Base-by-base conservation (phyloP, 2,113 vertebrate species). In the Neomonachus schauinslandi region DNA sequence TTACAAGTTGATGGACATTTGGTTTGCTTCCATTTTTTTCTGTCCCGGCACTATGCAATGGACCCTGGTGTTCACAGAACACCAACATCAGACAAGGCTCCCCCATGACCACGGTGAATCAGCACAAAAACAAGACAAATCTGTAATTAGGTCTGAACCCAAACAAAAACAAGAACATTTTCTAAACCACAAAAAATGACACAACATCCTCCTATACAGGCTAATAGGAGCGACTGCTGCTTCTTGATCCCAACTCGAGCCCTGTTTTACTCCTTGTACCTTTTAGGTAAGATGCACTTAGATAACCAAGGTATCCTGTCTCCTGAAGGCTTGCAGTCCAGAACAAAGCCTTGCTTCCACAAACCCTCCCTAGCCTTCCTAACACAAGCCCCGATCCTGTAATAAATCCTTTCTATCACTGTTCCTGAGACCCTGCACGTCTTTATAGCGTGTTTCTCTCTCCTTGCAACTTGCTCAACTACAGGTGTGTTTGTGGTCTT, bases 381-480 rank as follows among this genome's bases (percentile, higher is more conserved):
- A 33, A 24, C n/a, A 8, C 55, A 59, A 57, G 65, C 59, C n/a
- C n/a, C 5, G 5, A 26, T 19, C 33, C 46, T 51, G 0, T 69
- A 1, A 9, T 46, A 51, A 81, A 3, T 19, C 36, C 24, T 49
- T 69, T 77, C 7, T 6, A 8, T 16, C 5, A 0, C n/a, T 24
- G n/a, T 80, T 22, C 1, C 59, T 31, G 61, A 7, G 24, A 28
- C 9, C 2, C 69, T 51, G 51, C 3, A 26, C 31, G 26, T 51
- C 31, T 33, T 63, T 31, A 1, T 7, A 2, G 1, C 0, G 2
- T 2, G n/a, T 28, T n/a, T 2, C 7, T 81, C 57, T 51, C 2
- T 77, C 12, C 26, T 26, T 7, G 39, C 22, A 18, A 9, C 9
- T 7, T 51, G 39, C 39, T 80, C 15, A 2, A 1, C 36, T 18